These are phyloP conservation scores for Sebastolobus alascanus DNA, from an alignment of 2,797 vertebrate species.

Conservation along the genomic window DNA sequence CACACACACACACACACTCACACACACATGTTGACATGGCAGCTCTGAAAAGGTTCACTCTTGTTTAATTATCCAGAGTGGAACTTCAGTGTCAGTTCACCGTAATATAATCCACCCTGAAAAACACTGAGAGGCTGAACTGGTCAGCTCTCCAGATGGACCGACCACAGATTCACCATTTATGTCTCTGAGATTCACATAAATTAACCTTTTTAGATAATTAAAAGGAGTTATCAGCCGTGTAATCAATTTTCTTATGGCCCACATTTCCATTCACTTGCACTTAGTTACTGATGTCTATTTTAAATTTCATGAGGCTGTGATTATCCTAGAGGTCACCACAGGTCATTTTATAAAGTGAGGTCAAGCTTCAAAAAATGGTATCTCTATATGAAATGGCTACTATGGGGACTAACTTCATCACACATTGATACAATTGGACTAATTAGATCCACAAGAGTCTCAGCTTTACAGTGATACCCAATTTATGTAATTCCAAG, in stretches of 20 bases:
- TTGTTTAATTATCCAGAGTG: slow-evolving; percentile 76
- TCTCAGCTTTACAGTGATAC: no score
- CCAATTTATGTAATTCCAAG: no score
- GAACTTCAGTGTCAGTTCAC: slow-evolving; percentile 61
- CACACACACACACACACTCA: slow-evolving; percentile 8
- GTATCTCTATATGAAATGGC: no score
- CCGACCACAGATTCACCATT: slow-evolving; percentile 25
- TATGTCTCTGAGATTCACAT: slow-evolving; percentile 42
- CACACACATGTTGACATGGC: slow-evolving; percentile 17
- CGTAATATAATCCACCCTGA: slow-evolving; percentile 44
- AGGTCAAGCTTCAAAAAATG: no score
- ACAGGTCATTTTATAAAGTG: no score
- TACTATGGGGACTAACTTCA: no score
- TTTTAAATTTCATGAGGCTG: not conserved
- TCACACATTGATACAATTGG: no score
- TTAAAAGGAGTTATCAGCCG: not conserved
- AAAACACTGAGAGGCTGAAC: slow-evolving; percentile 4
- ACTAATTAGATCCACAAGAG: no score
- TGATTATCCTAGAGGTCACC: no score
- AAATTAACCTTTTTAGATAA: not conserved
- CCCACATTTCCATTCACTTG: not conserved
- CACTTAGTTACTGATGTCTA: not conserved
- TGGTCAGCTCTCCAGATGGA: slow-evolving; percentile 24
- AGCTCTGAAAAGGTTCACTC: slow-evolving; percentile 31
- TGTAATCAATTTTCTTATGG: not conserved